Conservation (phyloP, 2,113 vertebrate species). For the Lipophrys pholis region DNA sequence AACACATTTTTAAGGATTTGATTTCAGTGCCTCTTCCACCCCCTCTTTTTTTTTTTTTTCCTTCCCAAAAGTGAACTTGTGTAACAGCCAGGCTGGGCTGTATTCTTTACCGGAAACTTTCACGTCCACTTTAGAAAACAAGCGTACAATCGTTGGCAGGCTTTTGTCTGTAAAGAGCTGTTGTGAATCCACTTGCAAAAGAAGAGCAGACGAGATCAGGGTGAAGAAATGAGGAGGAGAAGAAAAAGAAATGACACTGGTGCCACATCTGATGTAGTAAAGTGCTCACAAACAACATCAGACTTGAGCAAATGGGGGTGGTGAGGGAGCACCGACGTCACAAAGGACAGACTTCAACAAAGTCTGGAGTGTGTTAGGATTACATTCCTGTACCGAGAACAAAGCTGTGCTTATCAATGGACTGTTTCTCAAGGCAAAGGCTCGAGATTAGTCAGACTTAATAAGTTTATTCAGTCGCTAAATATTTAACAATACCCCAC, state of each 20-base stretch:
- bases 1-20: constrained; percentile 82
- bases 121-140: constrained; percentile 4
- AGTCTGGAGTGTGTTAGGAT: constrained; percentile 63
- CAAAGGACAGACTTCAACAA: constrained; percentile 58
- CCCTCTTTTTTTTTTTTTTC: background rate
- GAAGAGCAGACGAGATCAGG: no score
- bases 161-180: background rate
- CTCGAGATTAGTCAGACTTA: constrained; percentile 51
- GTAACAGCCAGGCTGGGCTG: constrained; percentile 29
- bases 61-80: constrained; percentile 52
- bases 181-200: background rate
- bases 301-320: constrained; percentile 42
- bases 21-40: constrained; percentile 76
- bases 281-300: constrained; percentile 53
- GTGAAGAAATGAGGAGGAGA: no score
- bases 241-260: no score
- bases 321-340: constrained; percentile 36
- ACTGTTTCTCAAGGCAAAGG: constrained; percentile 41
- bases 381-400: constrained; percentile 68
- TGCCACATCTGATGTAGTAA: constrained; percentile 33
- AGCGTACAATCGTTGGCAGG: background rate
- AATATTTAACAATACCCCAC: constrained; percentile 16
- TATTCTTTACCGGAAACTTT: constrained; percentile 15
- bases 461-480: constrained; percentile 13
- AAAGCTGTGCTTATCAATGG: constrained; percentile 69